Conservation (phyloP, 2,888 invertebrate genomes). For the Lycocerus yunnanus region DNA sequence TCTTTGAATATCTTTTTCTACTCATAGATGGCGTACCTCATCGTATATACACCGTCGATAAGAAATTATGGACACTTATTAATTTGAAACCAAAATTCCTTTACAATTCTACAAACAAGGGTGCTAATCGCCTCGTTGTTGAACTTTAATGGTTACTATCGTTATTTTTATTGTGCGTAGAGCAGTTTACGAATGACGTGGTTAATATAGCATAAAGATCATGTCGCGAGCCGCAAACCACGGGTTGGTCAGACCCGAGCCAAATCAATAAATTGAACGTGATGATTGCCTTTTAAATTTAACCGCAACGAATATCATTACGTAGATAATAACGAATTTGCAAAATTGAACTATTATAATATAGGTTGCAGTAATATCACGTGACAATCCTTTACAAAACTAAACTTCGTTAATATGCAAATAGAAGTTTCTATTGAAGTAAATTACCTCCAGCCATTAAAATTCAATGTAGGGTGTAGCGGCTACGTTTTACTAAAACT, state of each 20-base stretch:
- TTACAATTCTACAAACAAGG: too few species aligned
- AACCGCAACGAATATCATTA: not conserved
- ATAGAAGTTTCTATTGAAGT: conserved; percentile 33
- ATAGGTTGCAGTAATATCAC: not conserved
- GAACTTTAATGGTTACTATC: too few species aligned
- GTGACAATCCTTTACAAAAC: not conserved
- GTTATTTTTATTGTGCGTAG: too few species aligned
- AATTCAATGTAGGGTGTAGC: conserved; percentile 30
- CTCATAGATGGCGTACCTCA: too few species aligned
- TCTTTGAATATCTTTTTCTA: too few species aligned
- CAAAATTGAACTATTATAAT: not conserved
- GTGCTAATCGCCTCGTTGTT: too few species aligned
- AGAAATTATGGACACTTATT: too few species aligned
- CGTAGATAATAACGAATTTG: not conserved
- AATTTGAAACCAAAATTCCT: too few species aligned
- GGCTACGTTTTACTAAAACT: conserved; percentile 13
- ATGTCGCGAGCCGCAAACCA: not conserved
- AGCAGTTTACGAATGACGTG: too few species aligned
- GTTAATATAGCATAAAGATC: too few species aligned
- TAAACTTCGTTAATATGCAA: conserved; percentile 28
- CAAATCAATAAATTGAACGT: not conserved
- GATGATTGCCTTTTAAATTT: not conserved
- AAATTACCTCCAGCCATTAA: conserved; percentile 32
- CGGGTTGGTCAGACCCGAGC: not conserved
- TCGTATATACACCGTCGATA: too few species aligned